phyloP scores from a whole-genome alignment of 1,140 invertebrate genomes.

The Drosophila azteca region DNA sequence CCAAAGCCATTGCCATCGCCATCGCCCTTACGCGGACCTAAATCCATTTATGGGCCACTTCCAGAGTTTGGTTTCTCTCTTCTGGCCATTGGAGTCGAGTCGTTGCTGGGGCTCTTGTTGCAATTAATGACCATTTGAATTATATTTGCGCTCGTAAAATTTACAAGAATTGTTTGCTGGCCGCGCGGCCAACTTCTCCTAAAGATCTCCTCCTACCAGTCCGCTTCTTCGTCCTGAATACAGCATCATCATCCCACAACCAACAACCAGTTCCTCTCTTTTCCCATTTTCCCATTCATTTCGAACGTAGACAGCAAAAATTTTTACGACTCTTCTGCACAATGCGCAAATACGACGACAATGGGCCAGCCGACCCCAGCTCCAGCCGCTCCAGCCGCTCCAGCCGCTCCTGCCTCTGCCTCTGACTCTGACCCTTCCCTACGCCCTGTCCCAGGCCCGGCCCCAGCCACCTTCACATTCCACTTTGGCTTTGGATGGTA shows the following conservation, averaged over 20 bases:
- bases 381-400: background rate
- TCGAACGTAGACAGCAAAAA: slow-evolving; percentile 78
- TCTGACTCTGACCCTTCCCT: background rate
- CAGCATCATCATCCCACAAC: no score
- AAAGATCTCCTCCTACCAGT: no score
- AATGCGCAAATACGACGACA: slow-evolving; percentile 79
- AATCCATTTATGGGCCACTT: slow-evolving; percentile 77
- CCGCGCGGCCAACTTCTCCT: slow-evolving; percentile 16
- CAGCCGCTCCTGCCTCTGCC: background rate
- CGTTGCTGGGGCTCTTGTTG: slow-evolving; percentile 60
- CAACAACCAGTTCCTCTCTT: slow-evolving; percentile 11
- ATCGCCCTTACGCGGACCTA: slow-evolving; percentile 49
- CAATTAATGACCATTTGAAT: slow-evolving; percentile 83
- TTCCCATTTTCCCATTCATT: slow-evolving; percentile 54
- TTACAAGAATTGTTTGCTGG: slow-evolving; percentile 79
- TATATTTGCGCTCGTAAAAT: slow-evolving; percentile 83
- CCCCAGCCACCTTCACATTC: slow-evolving; percentile 15
- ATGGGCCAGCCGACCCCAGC: slow-evolving; percentile 55
- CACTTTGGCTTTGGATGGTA: slow-evolving; percentile 20
- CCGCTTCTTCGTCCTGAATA: no score
- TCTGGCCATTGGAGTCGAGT: slow-evolving; percentile 31
- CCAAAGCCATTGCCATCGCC: background rate
- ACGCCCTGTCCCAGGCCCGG: background rate
- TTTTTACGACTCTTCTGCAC: slow-evolving; percentile 80
- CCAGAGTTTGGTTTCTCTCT: slow-evolving; percentile 52